Percentiles rank a stretch among this genome's conserved stretches.
Conservation (phyloP, 2,888 invertebrate genomes). For the Neria commutata region DNA sequence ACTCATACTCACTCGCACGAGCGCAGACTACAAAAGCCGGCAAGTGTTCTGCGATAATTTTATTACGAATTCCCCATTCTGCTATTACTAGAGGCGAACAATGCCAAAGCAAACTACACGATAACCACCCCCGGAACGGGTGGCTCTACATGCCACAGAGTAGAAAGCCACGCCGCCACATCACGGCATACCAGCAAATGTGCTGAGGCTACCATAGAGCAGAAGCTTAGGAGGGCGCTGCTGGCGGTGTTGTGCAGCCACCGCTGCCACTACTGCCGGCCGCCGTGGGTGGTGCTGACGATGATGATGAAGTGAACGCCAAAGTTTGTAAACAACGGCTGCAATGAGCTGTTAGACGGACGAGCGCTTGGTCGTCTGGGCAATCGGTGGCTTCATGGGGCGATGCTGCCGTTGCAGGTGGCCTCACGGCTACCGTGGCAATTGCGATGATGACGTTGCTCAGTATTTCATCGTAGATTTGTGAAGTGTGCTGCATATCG, state of each 20-base stretch:
- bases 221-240: too few relatives aligned
- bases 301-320: background rate
- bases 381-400: constrained; percentile 3
- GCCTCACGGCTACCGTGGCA: background rate
- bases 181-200: too few relatives aligned
- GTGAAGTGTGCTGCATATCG: too few relatives aligned
- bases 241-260: too few relatives aligned
- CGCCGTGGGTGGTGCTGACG: background rate
- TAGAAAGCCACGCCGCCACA: background rate
- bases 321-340: background rate
- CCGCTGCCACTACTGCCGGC: too few relatives aligned
- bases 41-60: constrained; percentile 24
- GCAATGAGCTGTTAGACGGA: background rate
- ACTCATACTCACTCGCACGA: too few relatives aligned
- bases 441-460: constrained; percentile 14
- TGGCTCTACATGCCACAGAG: background rate
- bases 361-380: background rate
- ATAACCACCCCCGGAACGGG: constrained; percentile 6
- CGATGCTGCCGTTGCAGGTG: constrained; percentile 6
- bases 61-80: constrained; percentile 14
- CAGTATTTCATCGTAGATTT: too few relatives aligned
- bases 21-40: constrained; percentile 15
- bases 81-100: constrained; percentile 7
- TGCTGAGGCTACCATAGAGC: too few relatives aligned
- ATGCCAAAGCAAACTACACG: constrained; percentile 15